Base-by-base conservation (phyloP, 1,140 invertebrate species). In the Saccostrea echinata region DNA sequence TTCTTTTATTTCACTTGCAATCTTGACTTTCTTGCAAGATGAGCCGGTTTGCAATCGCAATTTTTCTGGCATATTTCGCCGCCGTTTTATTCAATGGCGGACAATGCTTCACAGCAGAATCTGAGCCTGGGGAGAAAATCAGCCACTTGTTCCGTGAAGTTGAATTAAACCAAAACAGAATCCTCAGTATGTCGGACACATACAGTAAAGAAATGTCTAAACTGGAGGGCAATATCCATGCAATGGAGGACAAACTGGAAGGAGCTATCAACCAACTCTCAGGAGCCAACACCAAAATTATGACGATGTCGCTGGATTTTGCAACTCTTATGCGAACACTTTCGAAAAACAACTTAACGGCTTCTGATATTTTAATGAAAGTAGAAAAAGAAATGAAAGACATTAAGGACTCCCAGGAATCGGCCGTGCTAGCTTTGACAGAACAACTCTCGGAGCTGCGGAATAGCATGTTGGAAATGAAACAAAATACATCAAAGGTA, bases 91-190 rank as follows among this genome's bases (percentile, higher is more conserved):
- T 33, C 27, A 16, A 76, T 16, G 27, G 16, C 27, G 68, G 68
- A 11, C 27, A 12, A 13, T 30, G 68, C 27, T 30, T 76, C 8
- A 16, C 68, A 12, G 24, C 24, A 27, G 13, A 27, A 30, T 33
- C 30, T 1, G 27, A 76, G 13, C 11, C 27, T 16, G 68, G 27
- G 1, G 68, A 6, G 13, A 1, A 76, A 16, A 76, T 76, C 27
- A 6, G 27, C 30, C 68, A 76, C 11, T 18, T 76, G 16, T 30
- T 13, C 9, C 68, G 33, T 76, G 68, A 76, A 76, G 68, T 76
- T 12, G 68, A 76, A 76, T 30, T 76, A 27, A 76, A 76, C 27
- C 30, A 76, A 33, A 76, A 76, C 68, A 76, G 68, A 76, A 76
- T 76, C 33, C 11, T 76, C 27, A 30, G 24, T 11, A 76, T 76